A percentile compares a stretch with the other conserved stretches of the same genome.
These are phyloP conservation scores for Hedychridium roseum DNA, from an alignment of 2,888 invertebrate genomes.

Conservation along the genomic window DNA sequence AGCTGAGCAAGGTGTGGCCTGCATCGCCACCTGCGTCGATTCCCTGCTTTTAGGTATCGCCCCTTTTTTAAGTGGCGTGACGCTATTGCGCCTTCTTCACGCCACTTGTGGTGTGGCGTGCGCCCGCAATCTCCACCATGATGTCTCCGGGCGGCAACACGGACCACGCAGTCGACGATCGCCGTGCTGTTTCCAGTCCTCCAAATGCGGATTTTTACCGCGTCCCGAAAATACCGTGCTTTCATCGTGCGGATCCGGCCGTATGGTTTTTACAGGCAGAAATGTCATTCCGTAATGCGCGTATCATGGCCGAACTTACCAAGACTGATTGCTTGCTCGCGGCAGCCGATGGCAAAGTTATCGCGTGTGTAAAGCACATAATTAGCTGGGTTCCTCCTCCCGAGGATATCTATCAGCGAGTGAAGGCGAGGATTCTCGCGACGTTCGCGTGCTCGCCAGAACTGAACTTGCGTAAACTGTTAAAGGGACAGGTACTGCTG, in stretches of 20 bases:
- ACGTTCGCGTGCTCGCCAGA: not conserved
- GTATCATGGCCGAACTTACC: not conserved
- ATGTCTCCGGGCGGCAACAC: not conserved
- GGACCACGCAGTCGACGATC: not conserved
- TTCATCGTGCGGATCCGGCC: not conserved
- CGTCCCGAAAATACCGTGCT: not conserved
- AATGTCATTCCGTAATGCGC: not conserved
- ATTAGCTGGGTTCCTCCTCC: not conserved
- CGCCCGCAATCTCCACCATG: too few relatives aligned
- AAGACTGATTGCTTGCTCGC: not conserved
- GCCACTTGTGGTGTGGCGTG: too few relatives aligned
- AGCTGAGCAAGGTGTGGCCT: too few relatives aligned
- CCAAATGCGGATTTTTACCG: not conserved
- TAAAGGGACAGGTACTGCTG: not conserved
- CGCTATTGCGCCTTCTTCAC: too few relatives aligned
- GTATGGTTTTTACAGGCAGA: not conserved
- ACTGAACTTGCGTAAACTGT: not conserved
- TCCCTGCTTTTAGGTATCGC: too few relatives aligned
- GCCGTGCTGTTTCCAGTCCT: not conserved
- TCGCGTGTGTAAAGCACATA: not conserved
- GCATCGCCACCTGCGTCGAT: too few relatives aligned
- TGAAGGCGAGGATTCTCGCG: not conserved
- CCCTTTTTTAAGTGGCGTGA: too few relatives aligned
- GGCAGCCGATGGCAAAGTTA: not conserved
- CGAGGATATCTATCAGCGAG: not conserved